phyloP scores from a whole-genome alignment of 1,140 invertebrate species.

The Lepidurus couesii region DNA sequence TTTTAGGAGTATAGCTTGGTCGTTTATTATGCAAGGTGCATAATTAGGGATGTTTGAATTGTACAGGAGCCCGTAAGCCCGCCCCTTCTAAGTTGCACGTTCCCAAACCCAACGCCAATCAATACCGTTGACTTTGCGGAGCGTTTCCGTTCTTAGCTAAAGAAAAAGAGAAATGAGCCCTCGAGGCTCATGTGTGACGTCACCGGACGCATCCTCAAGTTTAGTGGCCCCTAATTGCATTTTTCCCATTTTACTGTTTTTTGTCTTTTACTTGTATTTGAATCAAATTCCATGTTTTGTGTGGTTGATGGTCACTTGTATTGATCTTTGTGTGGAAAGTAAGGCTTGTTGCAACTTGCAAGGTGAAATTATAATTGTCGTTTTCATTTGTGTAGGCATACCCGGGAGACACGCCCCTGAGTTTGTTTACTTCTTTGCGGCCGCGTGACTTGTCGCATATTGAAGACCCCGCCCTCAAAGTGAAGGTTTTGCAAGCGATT shows the following conservation, averaged over 20 bases:
- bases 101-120: background rate
- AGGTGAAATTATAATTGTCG: background rate
- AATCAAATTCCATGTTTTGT: no score
- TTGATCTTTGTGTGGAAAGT: no score
- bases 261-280: no score
- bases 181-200: background rate
- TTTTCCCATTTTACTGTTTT: background rate
- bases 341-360: no score
- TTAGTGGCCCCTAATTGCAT: background rate
- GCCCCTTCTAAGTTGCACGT: background rate
- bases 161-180: background rate
- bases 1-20: background rate
- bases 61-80: background rate
- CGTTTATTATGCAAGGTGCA: constrained; percentile 8
- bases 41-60: background rate
- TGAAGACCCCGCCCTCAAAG: constrained; percentile 24
- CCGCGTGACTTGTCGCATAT: constrained; percentile 31
- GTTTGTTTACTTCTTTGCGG: constrained; percentile 31
- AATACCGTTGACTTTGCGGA: background rate
- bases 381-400: constrained; percentile 28
- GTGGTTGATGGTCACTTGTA: no score
- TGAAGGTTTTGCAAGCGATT: constrained; percentile 22
- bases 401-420: constrained; percentile 34
- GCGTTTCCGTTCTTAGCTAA: background rate
- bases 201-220: background rate